Percentiles rank a stretch among this genome's conserved stretches.
Conservation (phyloP, 2,797 vertebrate genomes). For the Prionace glauca region DNA sequence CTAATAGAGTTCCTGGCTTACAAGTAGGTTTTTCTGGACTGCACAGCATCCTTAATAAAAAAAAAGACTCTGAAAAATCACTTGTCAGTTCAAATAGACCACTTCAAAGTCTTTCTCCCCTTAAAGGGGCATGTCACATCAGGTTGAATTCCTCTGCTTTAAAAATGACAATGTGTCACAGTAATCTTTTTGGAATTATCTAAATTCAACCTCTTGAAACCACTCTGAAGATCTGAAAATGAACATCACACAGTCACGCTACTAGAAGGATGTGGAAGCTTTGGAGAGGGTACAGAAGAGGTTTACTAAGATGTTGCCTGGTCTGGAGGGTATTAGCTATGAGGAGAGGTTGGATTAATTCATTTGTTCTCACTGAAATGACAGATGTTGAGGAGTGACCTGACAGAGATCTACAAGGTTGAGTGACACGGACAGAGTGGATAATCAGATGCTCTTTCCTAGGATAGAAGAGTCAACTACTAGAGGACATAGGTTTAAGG, state of each 20-base stretch:
- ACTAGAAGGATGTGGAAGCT: too few relatives aligned
- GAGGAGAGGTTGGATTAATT: too few relatives aligned
- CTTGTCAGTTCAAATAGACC: constrained; percentile 33
- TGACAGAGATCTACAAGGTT: too few relatives aligned
- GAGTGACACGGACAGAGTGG: too few relatives aligned
- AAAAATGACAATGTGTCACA: constrained; percentile 7
- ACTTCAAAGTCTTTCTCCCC: neutral
- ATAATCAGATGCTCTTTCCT: too few relatives aligned
- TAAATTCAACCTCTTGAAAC: constrained; percentile 5
- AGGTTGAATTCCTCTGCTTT: neutral
- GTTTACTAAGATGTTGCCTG: too few relatives aligned
- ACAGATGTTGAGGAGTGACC: too few relatives aligned
- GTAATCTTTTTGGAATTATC: neutral
- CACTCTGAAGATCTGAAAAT: constrained; percentile 6
- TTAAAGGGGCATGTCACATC: constrained; percentile 31
- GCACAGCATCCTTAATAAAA: neutral
- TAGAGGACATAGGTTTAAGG: too few relatives aligned
- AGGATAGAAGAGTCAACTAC: too few relatives aligned
- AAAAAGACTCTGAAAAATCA: neutral
- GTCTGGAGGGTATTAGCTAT: too few relatives aligned
- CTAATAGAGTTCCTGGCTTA: neutral
- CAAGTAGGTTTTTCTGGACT: neutral
- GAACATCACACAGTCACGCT: constrained; percentile 21
- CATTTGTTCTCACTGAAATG: too few relatives aligned
- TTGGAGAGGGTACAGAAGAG: too few relatives aligned